phyloP scores from a whole-genome alignment of 2,113 vertebrate genomes.

The Pogonocichla stellata region DNA sequence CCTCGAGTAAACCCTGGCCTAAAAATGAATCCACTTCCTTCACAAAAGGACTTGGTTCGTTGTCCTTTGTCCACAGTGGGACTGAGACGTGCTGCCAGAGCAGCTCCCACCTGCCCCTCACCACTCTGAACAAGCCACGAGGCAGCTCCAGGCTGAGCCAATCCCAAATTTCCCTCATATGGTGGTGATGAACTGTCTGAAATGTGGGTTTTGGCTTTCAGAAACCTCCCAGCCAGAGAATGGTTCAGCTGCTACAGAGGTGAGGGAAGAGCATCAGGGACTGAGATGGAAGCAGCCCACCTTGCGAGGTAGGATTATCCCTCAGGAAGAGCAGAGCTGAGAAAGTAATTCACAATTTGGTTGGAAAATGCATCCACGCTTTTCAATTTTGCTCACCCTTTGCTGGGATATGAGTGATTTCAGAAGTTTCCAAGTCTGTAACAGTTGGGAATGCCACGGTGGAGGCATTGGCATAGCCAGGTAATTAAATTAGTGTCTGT shows the following conservation, averaged over 20 bases:
- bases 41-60: fast-evolving
- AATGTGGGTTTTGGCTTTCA: background rate
- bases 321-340: fast-evolving
- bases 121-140: fast-evolving
- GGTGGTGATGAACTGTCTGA: background rate
- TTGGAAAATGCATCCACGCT: background rate
- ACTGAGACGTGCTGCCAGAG: fast-evolving
- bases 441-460: fast-evolving
- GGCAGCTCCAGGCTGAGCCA: background rate
- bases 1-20: background rate
- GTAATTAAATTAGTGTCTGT: background rate
- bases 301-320: background rate
- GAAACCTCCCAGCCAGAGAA: background rate
- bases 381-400: background rate
- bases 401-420: fast-evolving
- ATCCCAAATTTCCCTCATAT: background rate
- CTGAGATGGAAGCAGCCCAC: fast-evolving
- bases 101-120: background rate
- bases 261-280: background rate
- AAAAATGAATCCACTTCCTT: background rate
- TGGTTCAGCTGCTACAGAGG: fast-evolving
- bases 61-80: background rate
- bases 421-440: background rate
- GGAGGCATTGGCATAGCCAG: background rate
- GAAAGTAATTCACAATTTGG: background rate